Base-by-base conservation (phyloP, 1,140 invertebrate genomes). In the Drosophila nigrodunni region DNA sequence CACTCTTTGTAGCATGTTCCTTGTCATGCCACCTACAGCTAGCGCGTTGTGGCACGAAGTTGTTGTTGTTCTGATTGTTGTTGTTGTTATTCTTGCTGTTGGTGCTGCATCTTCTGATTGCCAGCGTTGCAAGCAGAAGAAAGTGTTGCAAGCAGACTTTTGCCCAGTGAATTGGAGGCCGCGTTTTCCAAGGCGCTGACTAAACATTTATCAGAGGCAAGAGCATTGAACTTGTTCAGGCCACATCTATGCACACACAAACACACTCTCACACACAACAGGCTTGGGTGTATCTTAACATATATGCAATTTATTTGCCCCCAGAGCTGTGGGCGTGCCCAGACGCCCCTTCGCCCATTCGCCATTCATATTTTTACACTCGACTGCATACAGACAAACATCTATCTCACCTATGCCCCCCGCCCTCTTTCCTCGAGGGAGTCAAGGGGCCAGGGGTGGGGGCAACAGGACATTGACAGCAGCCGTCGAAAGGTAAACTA, bases 351-450 rank as follows among this genome's bases (percentile, higher is more conserved):
- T 65, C 74, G 71, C 69, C 82, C 78, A 86, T 75, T 65, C 74
- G 71, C 69, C 82, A 87, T 87, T 87, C 82, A 87, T 87, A 87
- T 87, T 88, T 88, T 82, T 88, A 69, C 82, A 87, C 82, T 77
- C 69, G 55, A 85, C 67, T 88, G 82, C 79, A 79, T 74, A 82
- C 75, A 73, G 77, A 87, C 83, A 86, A 81, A 66, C 50, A 76
- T 65, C 30, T 61, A 18, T 21, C 50, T 35, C 37, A 47, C 34
- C 37, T 50, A 11, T 61, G 58, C 43, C 37, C 37, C 18, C 10
- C 30, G 18, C 37, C 15, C 46, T 3, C 35, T 47, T 46, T 62
- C 68, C 75, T 52, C 21, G 9, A 8, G 74, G 18, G 18, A 21
- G 18, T 21, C 18, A 21, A 21, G 25, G 25, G 25, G 25, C 5